Base-by-base conservation (phyloP, 2,888 invertebrate species). In the Elysia crispata region DNA sequence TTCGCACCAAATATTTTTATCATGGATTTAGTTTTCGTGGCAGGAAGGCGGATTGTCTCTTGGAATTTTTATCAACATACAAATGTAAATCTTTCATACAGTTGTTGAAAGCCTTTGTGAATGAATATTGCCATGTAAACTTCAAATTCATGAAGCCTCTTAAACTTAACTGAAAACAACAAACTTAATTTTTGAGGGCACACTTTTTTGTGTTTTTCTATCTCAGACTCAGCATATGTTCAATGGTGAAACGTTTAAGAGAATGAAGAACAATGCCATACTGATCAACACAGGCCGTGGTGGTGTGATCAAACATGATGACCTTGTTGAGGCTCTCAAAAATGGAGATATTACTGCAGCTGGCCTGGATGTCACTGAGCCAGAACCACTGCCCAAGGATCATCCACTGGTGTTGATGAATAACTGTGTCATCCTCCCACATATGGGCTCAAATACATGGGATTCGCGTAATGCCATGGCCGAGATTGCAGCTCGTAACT, bases 341-440 rank as follows among this genome's bases (percentile, higher is more conserved):
- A 94, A 93, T 74, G 94, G 95, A 18, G 93, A 93, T 1, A 97
- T 98, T 79, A 92, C 94, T 88, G 96, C 95, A 0, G 98, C 97
- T 0, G 98, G 97, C 0, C 93, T 98, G 60, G 98, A 98, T 93
- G 98, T 98, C 0, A 97, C 96, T 83, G 95, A 95, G 8, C 97
- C 97, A 0, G 98, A 98, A 91, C 98, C 98, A 0, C 92, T 98
- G 82, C 97, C 97, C 0, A 88, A 95, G 18, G 94, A 96, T 85
- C 95, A 94, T 92, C 95, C 95, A 1, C 93, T 98, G 30, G 94
- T 97, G 18, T 94, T 94, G 80, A 90, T 97, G 31, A 93, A 94
- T 31, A 98, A 98, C 92, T 96, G 97, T 91, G 95, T 96, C 82
- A 92, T 98, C 60, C 92, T 95, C 13, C 97, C 98, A 15, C 98